phyloP scores from a whole-genome alignment of 2,888 invertebrate genomes.

The Gnatocerus cornutus region DNA sequence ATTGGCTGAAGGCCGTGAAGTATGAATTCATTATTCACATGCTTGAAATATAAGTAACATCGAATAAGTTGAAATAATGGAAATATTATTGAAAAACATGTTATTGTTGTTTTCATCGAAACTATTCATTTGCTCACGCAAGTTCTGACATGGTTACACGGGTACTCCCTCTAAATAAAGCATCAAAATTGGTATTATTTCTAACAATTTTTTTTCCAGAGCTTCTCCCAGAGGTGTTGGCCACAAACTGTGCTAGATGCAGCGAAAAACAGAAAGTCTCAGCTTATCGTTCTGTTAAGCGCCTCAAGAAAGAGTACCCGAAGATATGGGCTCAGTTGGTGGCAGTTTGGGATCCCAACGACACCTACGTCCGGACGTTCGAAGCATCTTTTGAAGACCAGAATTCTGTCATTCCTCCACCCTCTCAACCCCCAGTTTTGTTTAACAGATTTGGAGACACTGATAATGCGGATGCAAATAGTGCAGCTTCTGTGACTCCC shows the following conservation, averaged over 20 bases:
- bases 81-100: background rate
- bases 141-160: slow-evolving; percentile 16
- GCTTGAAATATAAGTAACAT: too few relatives aligned
- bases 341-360: slow-evolving; percentile 81
- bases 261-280: slow-evolving; percentile 79
- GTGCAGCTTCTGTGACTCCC: slow-evolving; percentile 31
- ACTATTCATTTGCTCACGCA: slow-evolving; percentile 31
- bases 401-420: slow-evolving; percentile 4
- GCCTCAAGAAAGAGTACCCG: slow-evolving; percentile 78
- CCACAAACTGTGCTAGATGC: slow-evolving; percentile 79
- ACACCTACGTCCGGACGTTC: slow-evolving; percentile 74
- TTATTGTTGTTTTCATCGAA: slow-evolving; percentile 16
- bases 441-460: slow-evolving; percentile 49
- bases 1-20: too few relatives aligned
- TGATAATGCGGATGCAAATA: slow-evolving; percentile 17
- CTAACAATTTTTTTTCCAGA: slow-evolving; percentile 69
- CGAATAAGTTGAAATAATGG: too few relatives aligned
- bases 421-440: slow-evolving; percentile 19
- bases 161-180: slow-evolving; percentile 13
- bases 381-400: slow-evolving; percentile 63
- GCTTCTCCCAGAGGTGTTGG: slow-evolving; percentile 81
- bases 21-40: too few relatives aligned
- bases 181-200: background rate
- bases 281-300: slow-evolving; percentile 78
- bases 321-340: slow-evolving; percentile 79